A percentile compares a stretch with the other conserved stretches of the same genome.
Evolutionary conservation across 1,140 invertebrate species (phyloP).

Genomic region (Bombus balteatus): DNA sequence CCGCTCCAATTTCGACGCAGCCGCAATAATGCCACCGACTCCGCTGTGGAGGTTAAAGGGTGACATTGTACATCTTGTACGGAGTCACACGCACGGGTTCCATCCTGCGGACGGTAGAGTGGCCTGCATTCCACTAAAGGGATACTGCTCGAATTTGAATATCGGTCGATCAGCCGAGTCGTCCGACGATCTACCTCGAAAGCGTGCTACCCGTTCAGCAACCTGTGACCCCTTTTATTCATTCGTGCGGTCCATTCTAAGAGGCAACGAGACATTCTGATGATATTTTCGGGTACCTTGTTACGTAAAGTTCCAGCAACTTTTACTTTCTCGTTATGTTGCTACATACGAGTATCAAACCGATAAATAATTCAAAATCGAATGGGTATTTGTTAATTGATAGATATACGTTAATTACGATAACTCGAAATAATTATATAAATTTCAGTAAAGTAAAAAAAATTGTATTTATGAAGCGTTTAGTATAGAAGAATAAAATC

Average conservation of each 20-base stretch:
- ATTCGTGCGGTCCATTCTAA: conserved; percentile 43
- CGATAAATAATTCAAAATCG: neutral
- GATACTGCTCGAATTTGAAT: conserved; percentile 63
- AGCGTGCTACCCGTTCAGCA: conserved; percentile 47
- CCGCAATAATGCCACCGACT: conserved; percentile 23
- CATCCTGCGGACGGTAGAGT: conserved; percentile 34
- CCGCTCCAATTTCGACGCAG: conserved; percentile 38
- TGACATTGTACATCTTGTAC: conserved; percentile 13
- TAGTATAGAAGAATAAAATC: no score
- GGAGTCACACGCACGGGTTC: conserved; percentile 15
- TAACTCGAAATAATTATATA: no score
- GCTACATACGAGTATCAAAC: neutral
- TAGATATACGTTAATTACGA: no score
- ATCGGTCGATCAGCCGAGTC: conserved; percentile 55
- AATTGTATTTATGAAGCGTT: no score
- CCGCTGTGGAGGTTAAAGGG: neutral
- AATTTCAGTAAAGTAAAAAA: no score
- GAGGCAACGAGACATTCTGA: conserved; percentile 3
- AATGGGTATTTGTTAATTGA: no score
- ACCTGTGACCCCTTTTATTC: conserved; percentile 60
- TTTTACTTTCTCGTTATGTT: neutral
- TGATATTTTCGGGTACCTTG: conserved; percentile 1
- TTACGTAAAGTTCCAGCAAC: neutral
- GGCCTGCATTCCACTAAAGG: conserved; percentile 57
- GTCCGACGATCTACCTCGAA: conserved; percentile 38